Evolutionary conservation across 2,888 invertebrate species (phyloP).

Genomic region (Adelphocoris suturalis): DNA sequence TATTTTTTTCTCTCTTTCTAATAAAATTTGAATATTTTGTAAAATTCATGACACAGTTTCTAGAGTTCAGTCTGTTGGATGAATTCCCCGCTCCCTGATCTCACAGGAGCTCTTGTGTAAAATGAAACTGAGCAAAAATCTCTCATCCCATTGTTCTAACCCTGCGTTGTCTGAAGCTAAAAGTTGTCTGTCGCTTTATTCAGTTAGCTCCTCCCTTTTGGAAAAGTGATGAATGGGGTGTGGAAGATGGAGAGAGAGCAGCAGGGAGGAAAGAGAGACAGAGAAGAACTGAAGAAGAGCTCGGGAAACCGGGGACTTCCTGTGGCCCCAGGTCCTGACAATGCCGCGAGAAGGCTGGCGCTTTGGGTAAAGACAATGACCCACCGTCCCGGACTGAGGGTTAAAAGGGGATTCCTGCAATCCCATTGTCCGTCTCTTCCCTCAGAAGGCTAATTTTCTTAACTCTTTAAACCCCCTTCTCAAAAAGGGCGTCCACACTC

Average conservation of each 20-base stretch:
- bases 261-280: not conserved
- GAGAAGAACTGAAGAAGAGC: slow-evolving; percentile 43
- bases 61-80: too few species aligned
- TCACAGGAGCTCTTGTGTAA: not conserved
- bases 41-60: too few species aligned
- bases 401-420: slow-evolving; percentile 45
- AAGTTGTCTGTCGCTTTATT: slow-evolving; percentile 61
- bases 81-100: not conserved
- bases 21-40: too few species aligned
- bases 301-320: slow-evolving; percentile 40
- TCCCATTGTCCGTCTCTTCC: slow-evolving; percentile 56
- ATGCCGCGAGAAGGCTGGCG: slow-evolving; percentile 25
- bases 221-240: slow-evolving; percentile 33
- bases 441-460: slow-evolving; percentile 67
- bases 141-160: not conserved
- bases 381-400: not conserved
- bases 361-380: slow-evolving; percentile 44
- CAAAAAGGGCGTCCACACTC: not conserved
- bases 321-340: not conserved
- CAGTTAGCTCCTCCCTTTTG: slow-evolving; percentile 41
- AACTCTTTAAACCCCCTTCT: slow-evolving; percentile 65
- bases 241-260: not conserved
- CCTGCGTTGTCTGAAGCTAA: slow-evolving; percentile 30
- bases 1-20: too few species aligned
- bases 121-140: slow-evolving; percentile 1